phyloP scores from a whole-genome alignment of 2,113 vertebrate genomes.

The Psilopogon haemacephalus region DNA sequence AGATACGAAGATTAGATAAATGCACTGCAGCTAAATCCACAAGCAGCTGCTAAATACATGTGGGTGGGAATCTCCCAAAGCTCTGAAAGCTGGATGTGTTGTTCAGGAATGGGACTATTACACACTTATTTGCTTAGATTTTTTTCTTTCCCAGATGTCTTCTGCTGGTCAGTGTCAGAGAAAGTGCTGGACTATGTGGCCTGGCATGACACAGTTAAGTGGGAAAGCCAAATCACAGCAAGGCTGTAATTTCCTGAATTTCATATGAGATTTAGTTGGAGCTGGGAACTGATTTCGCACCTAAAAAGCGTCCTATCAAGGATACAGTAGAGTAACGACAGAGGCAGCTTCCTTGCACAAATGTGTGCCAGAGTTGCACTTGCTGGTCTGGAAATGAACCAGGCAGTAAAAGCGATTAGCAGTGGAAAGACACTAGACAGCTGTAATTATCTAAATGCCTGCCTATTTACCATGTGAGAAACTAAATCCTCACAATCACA shows the following conservation, averaged over 20 bases:
- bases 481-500: slow-evolving; percentile 76
- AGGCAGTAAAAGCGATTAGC: slow-evolving; percentile 71
- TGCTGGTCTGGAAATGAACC: slow-evolving; percentile 69
- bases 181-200: neutral
- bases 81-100: neutral
- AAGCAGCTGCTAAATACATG: neutral
- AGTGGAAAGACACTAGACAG: slow-evolving; percentile 76
- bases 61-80: neutral
- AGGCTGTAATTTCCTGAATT: neutral
- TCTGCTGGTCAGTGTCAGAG: neutral
- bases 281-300: neutral
- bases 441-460: slow-evolving; percentile 79
- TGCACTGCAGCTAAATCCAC: neutral
- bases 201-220: neutral
- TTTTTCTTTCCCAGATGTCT: neutral
- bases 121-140: neutral
- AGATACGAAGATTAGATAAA: neutral
- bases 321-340: neutral
- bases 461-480: slow-evolving; percentile 76
- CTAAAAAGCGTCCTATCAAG: neutral
- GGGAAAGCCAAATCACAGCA: neutral
- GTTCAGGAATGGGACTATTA: neutral
- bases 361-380: slow-evolving; percentile 63
- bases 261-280: neutral
- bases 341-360: neutral